These are phyloP conservation scores for Zaprionus africanus DNA, from an alignment of 1,140 invertebrate species.

Conservation along the genomic window DNA sequence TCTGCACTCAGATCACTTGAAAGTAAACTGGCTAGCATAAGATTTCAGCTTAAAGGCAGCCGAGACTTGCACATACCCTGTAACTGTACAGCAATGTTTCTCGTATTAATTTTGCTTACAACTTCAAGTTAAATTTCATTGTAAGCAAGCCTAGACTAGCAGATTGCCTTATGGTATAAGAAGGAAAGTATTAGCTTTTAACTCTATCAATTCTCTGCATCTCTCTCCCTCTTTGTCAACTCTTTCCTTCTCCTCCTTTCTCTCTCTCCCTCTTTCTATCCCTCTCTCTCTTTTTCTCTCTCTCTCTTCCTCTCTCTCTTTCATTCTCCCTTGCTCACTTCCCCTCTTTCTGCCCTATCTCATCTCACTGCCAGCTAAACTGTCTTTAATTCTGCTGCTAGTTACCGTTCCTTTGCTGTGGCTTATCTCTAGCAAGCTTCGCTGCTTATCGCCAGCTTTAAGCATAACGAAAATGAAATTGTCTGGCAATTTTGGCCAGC, in stretches of 20 bases:
- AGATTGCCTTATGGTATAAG: too few relatives aligned
- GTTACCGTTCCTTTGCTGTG: constrained; percentile 5
- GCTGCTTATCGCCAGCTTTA: constrained; percentile 47
- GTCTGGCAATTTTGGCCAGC: constrained; percentile 67
- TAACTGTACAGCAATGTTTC: too few relatives aligned
- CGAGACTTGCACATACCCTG: background rate
- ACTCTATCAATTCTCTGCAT: too few relatives aligned
- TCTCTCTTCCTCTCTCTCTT: background rate
- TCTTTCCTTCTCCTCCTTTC: background rate
- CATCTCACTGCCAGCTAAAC: background rate
- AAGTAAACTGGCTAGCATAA: too few relatives aligned
- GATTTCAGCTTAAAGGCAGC: too few relatives aligned
- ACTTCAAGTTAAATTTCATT: too few relatives aligned
- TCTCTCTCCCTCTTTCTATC: too few relatives aligned
- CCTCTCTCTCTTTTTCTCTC: background rate
- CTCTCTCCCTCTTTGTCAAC: background rate
- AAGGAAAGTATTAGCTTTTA: too few relatives aligned
- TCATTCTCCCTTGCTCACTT: too few relatives aligned
- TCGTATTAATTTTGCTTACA: too few relatives aligned
- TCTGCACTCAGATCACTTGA: too few relatives aligned
- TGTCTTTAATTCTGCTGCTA: background rate
- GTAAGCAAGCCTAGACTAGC: too few relatives aligned
- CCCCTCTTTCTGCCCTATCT: background rate
- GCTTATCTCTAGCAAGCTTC: background rate
- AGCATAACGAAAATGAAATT: constrained; percentile 76